Conservation (phyloP, 2,113 vertebrate genomes). For the Vicugna pacos region DNA sequence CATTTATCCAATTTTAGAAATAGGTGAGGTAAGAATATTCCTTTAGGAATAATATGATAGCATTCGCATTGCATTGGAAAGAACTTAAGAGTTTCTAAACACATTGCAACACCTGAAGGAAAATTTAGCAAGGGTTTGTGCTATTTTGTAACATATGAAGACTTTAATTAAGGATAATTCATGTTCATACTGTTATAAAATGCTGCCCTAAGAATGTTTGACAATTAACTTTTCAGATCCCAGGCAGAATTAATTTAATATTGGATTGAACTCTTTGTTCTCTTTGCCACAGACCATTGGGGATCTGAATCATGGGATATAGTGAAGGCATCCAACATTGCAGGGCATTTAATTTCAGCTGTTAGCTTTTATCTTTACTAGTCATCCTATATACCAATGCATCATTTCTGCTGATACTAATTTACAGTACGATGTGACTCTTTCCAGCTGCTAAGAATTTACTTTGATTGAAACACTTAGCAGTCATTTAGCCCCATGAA, state of each 20-base stretch:
- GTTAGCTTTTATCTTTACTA: background rate
- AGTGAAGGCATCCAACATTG: background rate
- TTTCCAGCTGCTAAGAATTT: conserved; percentile 41
- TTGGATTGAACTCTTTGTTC: background rate
- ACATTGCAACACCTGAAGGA: background rate
- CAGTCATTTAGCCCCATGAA: background rate
- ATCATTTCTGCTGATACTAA: background rate
- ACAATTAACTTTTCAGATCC: conserved; percentile 21
- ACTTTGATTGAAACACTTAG: conserved; percentile 26
- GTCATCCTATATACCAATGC: background rate
- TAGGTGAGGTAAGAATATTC: background rate
- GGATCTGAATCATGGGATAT: background rate
- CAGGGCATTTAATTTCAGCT: conserved; percentile 11
- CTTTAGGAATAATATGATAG: background rate
- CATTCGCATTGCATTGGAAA: background rate
- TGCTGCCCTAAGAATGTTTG: background rate
- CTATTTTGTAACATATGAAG: background rate
- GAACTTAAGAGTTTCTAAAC: conserved; percentile 38
- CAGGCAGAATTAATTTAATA: background rate
- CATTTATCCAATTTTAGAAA: conserved; percentile 48
- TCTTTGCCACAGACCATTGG: background rate
- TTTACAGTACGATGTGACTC: background rate
- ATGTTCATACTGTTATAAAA: conserved; percentile 37
- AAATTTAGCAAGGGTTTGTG: conserved; percentile 12
- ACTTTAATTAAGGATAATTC: conserved; percentile 14